Conservation (phyloP, 2,113 vertebrate genomes). For the Sakesphorus luctuosus region DNA sequence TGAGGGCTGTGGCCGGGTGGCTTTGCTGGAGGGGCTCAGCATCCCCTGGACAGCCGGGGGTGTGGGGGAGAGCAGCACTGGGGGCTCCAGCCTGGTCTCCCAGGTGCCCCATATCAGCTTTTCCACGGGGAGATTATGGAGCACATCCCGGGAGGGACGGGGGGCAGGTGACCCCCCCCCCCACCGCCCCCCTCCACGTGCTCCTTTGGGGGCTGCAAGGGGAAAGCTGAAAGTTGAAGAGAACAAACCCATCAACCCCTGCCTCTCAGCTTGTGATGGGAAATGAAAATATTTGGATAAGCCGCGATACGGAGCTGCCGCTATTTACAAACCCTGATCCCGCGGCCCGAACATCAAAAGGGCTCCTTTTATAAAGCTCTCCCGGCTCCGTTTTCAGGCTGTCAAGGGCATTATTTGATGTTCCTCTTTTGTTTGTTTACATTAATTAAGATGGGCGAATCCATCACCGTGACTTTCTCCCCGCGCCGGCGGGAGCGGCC, state of each 20-base stretch:
- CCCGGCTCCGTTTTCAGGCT: conserved; percentile 72
- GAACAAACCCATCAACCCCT: conserved; percentile 68
- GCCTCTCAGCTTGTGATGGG: conserved; percentile 69
- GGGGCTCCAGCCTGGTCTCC: fast-evolving
- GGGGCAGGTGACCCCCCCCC: neutral
- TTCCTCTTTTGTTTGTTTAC: conserved; percentile 81
- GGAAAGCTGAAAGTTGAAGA: conserved; percentile 76
- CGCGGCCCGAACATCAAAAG: conserved; percentile 74
- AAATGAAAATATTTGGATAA: conserved; percentile 87
- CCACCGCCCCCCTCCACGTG: neutral
- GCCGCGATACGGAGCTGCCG: conserved; percentile 70
- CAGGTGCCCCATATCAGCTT: neutral
- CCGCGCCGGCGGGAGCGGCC: neutral
- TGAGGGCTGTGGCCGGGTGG: fast-evolving
- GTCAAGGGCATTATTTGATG: conserved; percentile 79
- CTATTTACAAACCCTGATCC: conserved; percentile 79
- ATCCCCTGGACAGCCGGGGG: neutral
- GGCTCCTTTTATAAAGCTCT: conserved; percentile 61
- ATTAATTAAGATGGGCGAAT: conserved; percentile 77
- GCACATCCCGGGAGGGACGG: neutral
- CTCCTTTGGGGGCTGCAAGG: neutral
- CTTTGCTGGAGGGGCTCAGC: neutral
- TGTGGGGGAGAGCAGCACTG: fast-evolving
- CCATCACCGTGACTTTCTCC: conserved; percentile 75
- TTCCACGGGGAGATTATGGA: neutral